phyloP scores from a whole-genome alignment of 2,797 vertebrate genomes.

The Megaceryle alcyon region DNA sequence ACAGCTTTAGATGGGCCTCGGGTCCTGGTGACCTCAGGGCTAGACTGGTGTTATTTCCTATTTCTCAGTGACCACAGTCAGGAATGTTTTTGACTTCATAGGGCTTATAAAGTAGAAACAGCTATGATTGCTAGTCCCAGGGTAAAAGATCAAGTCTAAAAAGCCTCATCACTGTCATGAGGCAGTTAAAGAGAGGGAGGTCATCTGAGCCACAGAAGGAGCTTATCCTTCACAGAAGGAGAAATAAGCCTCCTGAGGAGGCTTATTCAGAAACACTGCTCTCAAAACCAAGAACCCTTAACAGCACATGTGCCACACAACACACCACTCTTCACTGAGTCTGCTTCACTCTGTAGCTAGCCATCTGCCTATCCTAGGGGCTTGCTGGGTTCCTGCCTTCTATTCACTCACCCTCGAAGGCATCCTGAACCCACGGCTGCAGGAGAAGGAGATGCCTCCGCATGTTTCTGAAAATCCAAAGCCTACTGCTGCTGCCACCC shows the following conservation, averaged over 20 bases:
- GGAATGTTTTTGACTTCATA: slow-evolving; percentile 16
- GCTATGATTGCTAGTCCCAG: not conserved
- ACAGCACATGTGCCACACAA: accelerated
- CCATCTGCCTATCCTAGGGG: accelerated
- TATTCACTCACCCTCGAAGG: not conserved
- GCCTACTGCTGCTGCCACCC: not conserved
- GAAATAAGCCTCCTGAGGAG: not conserved
- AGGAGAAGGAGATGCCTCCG: not conserved
- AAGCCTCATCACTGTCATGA: not conserved
- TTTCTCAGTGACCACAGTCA: not conserved
- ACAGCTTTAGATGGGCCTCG: not conserved
- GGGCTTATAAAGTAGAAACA: not conserved
- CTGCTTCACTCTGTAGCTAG: accelerated
- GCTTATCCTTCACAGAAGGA: too few species aligned
- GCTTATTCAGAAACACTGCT: not conserved
- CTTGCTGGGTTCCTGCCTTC: not conserved
- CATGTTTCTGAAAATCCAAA: not conserved
- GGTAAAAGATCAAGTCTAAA: not conserved
- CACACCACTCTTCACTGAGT: not conserved
- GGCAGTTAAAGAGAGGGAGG: not conserved
- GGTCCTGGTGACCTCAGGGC: not conserved
- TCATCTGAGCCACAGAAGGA: not conserved
- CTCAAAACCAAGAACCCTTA: not conserved
- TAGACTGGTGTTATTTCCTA: not conserved
- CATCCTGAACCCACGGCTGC: not conserved